A percentile compares a stretch with the other conserved stretches of the same genome.
phyloP scores from a whole-genome alignment of 1,140 invertebrate genomes.

The Apis cerana region DNA sequence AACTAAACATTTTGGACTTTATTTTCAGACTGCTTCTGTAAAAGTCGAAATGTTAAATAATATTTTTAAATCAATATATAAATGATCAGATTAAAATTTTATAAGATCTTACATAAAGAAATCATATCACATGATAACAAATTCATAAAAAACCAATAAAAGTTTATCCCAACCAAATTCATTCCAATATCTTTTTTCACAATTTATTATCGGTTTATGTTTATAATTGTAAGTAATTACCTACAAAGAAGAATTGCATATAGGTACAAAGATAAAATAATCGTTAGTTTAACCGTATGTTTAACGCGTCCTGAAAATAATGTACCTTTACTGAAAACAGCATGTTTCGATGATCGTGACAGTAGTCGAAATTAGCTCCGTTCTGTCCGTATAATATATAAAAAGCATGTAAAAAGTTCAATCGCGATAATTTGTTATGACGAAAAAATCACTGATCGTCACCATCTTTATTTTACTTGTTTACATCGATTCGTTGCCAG shows the following conservation, averaged over 20 bases:
- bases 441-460: slow-evolving; percentile 30
- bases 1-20: slow-evolving; percentile 89
- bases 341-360: slow-evolving; percentile 47
- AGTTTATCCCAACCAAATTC: slow-evolving; percentile 38
- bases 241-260: slow-evolving; percentile 47
- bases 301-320: slow-evolving; percentile 31
- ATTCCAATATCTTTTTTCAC: slow-evolving; percentile 6
- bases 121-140: slow-evolving; percentile 36
- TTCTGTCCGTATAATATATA: slow-evolving; percentile 26
- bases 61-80: not conserved
- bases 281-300: slow-evolving; percentile 22
- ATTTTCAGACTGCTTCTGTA: slow-evolving; percentile 46
- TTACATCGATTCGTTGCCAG: slow-evolving; percentile 45
- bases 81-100: slow-evolving; percentile 11
- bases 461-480: slow-evolving; percentile 52
- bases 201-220: slow-evolving; percentile 24
- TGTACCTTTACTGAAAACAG: slow-evolving; percentile 47
- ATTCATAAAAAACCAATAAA: slow-evolving; percentile 47
- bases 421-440: slow-evolving; percentile 30
- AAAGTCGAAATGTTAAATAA: slow-evolving; percentile 10
- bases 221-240: slow-evolving; percentile 37
- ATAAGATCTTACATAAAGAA: slow-evolving; percentile 41
- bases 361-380: slow-evolving; percentile 38
- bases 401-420: slow-evolving; percentile 36
- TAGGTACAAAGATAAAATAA: slow-evolving; percentile 36